phyloP scores from a whole-genome alignment of 2,113 vertebrate species.

The Hippocampus mohnikei region DNA sequence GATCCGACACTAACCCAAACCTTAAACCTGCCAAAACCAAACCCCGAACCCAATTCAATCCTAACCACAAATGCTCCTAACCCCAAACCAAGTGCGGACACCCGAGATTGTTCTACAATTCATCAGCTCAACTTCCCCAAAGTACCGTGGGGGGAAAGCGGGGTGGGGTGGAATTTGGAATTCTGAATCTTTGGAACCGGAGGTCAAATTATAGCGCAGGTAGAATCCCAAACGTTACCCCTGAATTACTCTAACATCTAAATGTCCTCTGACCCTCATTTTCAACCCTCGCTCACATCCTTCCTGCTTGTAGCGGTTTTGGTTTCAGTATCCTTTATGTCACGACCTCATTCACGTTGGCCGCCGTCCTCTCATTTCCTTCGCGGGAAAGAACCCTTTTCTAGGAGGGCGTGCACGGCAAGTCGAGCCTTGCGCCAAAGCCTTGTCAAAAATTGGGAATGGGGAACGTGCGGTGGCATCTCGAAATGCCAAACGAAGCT shows the following conservation, averaged over 20 bases:
- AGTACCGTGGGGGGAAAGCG: too few species aligned
- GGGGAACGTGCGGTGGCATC: conserved; percentile 25
- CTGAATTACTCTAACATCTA: not conserved
- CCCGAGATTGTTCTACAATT: too few species aligned
- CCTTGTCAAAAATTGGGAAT: not conserved
- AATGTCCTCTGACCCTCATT: not conserved
- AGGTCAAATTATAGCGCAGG: too few species aligned
- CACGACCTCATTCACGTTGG: conserved; percentile 53
- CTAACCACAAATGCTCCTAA: too few species aligned
- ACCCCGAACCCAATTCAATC: too few species aligned
- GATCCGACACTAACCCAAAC: not conserved
- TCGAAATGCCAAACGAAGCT: conserved; percentile 30
- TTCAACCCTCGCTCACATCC: conserved; percentile 26
- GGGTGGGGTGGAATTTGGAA: too few species aligned
- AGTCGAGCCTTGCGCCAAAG: conserved; percentile 32
- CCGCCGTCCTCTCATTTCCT: conserved; percentile 67
- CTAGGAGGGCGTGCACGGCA: conserved; percentile 37
- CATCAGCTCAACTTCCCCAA: too few species aligned
- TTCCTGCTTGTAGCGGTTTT: conserved; percentile 21
- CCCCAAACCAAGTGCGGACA: too few species aligned
- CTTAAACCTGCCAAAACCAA: not conserved
- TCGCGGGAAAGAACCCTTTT: conserved; percentile 61
- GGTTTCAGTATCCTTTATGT: conserved; percentile 22
- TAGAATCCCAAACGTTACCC: too few species aligned
- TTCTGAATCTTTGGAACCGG: too few species aligned